These are phyloP conservation scores for Myiagra hebetior DNA, from an alignment of 2,113 vertebrate genomes.

Conservation along the genomic window DNA sequence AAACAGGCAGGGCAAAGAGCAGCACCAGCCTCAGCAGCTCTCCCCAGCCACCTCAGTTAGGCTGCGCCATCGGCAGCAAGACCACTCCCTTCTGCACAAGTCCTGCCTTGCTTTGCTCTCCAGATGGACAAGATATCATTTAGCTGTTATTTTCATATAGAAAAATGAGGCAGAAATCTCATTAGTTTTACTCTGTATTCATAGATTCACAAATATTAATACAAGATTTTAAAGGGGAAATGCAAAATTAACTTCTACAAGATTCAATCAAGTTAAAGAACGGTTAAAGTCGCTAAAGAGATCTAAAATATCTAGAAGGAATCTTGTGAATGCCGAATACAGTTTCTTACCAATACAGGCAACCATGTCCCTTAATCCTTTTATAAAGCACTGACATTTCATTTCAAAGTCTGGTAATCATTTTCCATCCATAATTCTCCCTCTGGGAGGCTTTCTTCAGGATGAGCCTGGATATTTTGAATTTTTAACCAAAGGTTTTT, in stretches of 20 bases:
- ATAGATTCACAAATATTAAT: background rate
- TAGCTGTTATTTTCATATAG: background rate
- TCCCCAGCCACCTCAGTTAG: background rate
- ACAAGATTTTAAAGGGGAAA: background rate
- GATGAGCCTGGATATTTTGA: background rate
- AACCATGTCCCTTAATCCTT: background rate
- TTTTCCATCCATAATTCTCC: background rate
- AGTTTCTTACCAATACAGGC: background rate
- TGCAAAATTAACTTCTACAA: background rate
- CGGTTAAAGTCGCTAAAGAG: background rate
- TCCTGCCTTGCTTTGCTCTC: background rate
- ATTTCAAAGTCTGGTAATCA: slow-evolving; percentile 20
- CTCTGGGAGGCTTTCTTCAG: background rate
- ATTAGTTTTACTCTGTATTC: background rate
- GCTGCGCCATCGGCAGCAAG: background rate
- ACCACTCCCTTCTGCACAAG: background rate
- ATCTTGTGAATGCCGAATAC: background rate
- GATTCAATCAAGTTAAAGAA: background rate
- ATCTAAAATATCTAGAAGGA: background rate
- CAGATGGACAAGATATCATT: background rate
- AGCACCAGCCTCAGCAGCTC: background rate
- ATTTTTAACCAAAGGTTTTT: slow-evolving; percentile 12
- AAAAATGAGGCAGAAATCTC: background rate
- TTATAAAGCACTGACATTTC: background rate
- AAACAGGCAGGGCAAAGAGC: background rate